phyloP scores from a whole-genome alignment of 2,797 vertebrate species.

The Chanos chanos region DNA sequence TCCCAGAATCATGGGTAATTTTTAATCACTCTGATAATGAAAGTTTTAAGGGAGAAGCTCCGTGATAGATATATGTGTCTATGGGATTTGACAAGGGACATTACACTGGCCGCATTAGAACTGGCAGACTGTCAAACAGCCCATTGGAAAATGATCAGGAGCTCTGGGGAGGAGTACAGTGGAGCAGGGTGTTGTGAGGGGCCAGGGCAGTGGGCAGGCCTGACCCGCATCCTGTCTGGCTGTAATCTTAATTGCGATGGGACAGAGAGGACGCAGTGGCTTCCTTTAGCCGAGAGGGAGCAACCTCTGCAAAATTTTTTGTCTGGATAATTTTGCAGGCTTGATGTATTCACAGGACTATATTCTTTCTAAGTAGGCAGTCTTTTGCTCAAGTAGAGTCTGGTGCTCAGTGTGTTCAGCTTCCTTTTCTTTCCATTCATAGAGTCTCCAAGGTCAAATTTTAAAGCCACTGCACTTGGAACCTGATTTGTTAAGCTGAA shows the following conservation, averaged over 20 bases:
- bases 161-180: slow-evolving; percentile 63
- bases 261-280: slow-evolving; percentile 49
- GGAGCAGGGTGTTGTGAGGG: slow-evolving; percentile 29
- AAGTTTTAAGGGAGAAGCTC: slow-evolving; percentile 65
- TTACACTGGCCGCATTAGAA: slow-evolving; percentile 74
- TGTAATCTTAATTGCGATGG: slow-evolving; percentile 58
- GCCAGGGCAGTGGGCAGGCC: slow-evolving; percentile 26
- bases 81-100: slow-evolving; percentile 77
- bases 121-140: slow-evolving; percentile 79
- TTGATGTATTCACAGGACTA: slow-evolving; percentile 36
- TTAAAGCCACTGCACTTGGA: background rate
- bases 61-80: slow-evolving; percentile 75
- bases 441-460: background rate
- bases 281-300: slow-evolving; percentile 60
- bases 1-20: slow-evolving; percentile 71
- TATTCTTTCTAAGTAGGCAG: slow-evolving; percentile 33
- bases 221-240: slow-evolving; percentile 37
- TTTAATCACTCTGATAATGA: slow-evolving; percentile 76
- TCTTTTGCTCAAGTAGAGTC: slow-evolving; percentile 9
- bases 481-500: too few species aligned
- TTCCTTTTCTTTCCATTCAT: background rate
- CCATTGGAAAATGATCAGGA: slow-evolving; percentile 69
- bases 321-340: slow-evolving; percentile 40
- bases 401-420: background rate
- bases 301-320: slow-evolving; percentile 53